These are phyloP conservation scores for Cantharis lateralis DNA, from an alignment of 2,888 invertebrate genomes.

Conservation along the genomic window DNA sequence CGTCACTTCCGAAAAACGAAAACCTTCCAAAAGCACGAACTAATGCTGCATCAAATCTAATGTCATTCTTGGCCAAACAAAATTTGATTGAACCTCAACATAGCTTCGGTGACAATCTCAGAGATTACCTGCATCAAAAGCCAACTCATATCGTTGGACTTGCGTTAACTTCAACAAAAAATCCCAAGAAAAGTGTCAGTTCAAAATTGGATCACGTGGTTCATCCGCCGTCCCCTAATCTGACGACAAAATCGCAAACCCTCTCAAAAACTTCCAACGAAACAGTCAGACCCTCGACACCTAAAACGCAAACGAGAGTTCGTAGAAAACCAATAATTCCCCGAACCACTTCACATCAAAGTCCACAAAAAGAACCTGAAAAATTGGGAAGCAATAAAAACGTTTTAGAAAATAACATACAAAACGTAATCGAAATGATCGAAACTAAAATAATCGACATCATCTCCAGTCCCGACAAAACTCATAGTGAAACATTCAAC, in stretches of 20 bases:
- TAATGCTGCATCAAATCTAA: not conserved
- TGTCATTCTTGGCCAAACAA: not conserved
- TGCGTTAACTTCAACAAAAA: not conserved
- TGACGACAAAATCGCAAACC: not conserved
- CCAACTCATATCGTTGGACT: not conserved
- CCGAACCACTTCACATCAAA: not conserved
- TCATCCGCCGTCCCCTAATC: not conserved
- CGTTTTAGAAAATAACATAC: conserved; percentile 14
- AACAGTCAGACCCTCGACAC: not conserved
- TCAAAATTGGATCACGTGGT: not conserved
- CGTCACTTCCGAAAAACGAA: not conserved
- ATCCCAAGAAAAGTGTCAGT: not conserved
- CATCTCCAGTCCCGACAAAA: conserved; percentile 13
- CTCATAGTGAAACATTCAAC: conserved; percentile 15
- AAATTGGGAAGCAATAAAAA: not conserved
- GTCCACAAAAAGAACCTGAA: not conserved
- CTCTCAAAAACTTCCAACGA: not conserved
- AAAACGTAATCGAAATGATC: conserved; percentile 25
- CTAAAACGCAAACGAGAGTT: not conserved
- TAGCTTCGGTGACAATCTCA: not conserved
- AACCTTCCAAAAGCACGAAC: not conserved
- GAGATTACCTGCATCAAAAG: not conserved
- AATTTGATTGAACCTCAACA: not conserved
- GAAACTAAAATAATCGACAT: conserved; percentile 25
- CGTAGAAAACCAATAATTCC: not conserved